Conservation (phyloP, 1,140 invertebrate genomes). For the Drosophila hydei region DNA sequence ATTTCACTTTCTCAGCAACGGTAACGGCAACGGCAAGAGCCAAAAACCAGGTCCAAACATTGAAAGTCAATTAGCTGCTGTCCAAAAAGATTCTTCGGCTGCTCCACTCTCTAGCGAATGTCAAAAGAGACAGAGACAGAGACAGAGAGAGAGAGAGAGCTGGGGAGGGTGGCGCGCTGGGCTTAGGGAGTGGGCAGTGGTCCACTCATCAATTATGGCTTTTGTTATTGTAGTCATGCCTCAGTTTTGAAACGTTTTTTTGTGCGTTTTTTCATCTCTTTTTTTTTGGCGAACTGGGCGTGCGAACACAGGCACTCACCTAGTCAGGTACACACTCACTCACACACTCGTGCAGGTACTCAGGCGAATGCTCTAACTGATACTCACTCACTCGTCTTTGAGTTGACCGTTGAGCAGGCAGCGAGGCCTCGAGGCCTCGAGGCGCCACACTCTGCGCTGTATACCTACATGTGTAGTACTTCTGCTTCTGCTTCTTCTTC, state of each 20-base stretch:
- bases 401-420: conserved; percentile 2
- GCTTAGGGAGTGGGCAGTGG: conserved; percentile 2
- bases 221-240: conserved; percentile 35
- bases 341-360: not conserved
- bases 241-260: conserved; percentile 9
- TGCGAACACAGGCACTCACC: conserved; percentile 19
- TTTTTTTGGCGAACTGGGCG: conserved; percentile 11
- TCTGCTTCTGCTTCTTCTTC: not conserved
- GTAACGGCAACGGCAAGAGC: too few relatives aligned
- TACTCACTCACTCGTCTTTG: conserved; percentile 2
- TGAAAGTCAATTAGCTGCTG: conserved; percentile 79
- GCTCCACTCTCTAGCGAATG: not conserved
- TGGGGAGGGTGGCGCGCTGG: not conserved
- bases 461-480: conserved; percentile 1
- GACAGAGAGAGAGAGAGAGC: not conserved
- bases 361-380: not conserved
- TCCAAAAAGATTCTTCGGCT: conserved; percentile 64
- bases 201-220: conserved; percentile 35
- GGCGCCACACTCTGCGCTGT: conserved; percentile 4
- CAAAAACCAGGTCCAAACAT: conserved; percentile 55
- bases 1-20: conserved; percentile 72
- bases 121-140: not conserved
- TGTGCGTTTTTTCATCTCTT: not conserved
- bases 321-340: not conserved
- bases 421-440: not conserved